These are phyloP conservation scores for Symphodus melops DNA, from an alignment of 2,113 vertebrate species.

Conservation along the genomic window DNA sequence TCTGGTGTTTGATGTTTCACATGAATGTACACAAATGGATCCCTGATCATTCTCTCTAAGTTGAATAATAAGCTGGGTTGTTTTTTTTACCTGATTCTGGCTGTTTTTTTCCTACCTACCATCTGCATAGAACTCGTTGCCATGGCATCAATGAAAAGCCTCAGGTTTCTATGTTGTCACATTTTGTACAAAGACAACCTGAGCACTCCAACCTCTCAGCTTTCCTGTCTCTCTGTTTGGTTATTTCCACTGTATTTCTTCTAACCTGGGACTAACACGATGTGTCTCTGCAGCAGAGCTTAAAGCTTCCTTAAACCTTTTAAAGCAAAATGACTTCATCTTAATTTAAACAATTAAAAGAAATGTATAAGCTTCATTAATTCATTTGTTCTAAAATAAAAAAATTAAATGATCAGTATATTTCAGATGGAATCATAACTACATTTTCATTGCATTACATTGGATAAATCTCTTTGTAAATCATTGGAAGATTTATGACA, in stretches of 20 bases:
- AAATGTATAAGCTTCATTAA: too few species aligned
- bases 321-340: background rate
- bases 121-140: constrained; percentile 55
- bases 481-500: too few species aligned
- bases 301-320: constrained; percentile 15
- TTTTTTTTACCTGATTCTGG: constrained; percentile 49
- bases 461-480: too few species aligned
- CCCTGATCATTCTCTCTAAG: background rate
- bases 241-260: constrained; percentile 24
- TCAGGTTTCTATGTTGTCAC: constrained; percentile 57
- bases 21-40: constrained; percentile 20
- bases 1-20: constrained; percentile 16
- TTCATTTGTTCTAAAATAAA: too few species aligned
- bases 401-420: too few species aligned
- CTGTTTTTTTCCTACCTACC: constrained; percentile 27
- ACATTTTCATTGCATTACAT: too few species aligned
- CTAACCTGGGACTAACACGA: constrained; percentile 19
- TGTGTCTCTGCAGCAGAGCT: constrained; percentile 19
- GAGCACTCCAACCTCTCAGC: constrained; percentile 36
- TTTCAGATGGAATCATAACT: too few species aligned
- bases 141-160: constrained; percentile 62
- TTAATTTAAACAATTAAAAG: too few species aligned
- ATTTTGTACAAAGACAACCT: constrained; percentile 57
- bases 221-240: constrained; percentile 10
- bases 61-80: constrained; percentile 14